These are phyloP conservation scores for Lontra canadensis DNA, from an alignment of 2,113 vertebrate species.

Conservation along the genomic window DNA sequence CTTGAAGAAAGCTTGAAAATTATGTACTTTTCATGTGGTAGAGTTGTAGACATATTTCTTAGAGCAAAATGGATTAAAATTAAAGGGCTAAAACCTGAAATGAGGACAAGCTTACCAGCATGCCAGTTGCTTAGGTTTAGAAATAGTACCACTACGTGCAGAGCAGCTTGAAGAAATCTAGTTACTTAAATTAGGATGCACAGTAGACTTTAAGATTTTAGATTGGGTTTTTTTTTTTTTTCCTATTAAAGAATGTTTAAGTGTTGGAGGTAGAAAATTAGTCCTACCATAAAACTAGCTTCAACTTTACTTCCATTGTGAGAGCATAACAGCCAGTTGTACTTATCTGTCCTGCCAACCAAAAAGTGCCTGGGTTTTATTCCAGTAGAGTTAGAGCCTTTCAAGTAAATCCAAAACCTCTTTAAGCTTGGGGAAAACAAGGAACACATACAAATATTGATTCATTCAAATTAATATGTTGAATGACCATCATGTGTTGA, in stretches of 20 bases:
- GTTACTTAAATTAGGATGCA: conserved; percentile 42
- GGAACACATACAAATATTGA: background rate
- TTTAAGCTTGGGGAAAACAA: background rate
- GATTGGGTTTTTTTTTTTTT: background rate
- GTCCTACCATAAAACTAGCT: background rate
- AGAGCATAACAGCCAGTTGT: background rate
- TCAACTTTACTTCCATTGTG: background rate
- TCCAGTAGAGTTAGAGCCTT: background rate
- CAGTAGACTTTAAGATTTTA: background rate
- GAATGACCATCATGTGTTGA: background rate
- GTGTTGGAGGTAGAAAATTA: background rate
- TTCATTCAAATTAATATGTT: background rate
- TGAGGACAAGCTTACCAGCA: background rate
- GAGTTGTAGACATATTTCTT: background rate
- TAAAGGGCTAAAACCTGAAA: conserved; percentile 21
- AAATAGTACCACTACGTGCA: conserved; percentile 6
- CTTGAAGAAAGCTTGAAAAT: background rate
- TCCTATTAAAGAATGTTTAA: conserved; percentile 33
- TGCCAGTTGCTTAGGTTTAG: background rate
- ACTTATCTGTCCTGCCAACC: background rate
- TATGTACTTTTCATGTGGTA: background rate
- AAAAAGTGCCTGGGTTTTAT: background rate
- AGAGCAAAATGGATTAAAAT: background rate
- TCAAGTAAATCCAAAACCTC: background rate
- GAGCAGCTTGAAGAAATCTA: conserved; percentile 37